Base-by-base conservation (phyloP, 2,797 vertebrate species). In the Lacerta bilineata region DNA sequence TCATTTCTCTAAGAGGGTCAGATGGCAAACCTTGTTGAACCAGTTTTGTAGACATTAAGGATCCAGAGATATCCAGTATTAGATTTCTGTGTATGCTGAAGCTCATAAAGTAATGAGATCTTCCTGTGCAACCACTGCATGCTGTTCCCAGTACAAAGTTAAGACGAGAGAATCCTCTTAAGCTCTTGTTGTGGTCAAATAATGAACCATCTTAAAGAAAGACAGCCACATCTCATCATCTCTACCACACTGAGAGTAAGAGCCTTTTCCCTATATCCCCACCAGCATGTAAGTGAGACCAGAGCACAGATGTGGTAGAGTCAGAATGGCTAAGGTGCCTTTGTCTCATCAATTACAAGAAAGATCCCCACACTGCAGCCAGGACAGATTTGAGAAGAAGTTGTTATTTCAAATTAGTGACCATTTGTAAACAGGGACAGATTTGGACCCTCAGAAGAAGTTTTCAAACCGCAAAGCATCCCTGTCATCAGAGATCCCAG, bases 1-100 rank as follows among this genome's bases (percentile, higher is more conserved):
- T 87, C 39, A 87, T 72, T 75, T 82, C 20, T 27, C 33, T 71
- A 41, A 46, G 78, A 80, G 74, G 33, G 66, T 71, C 23, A 55
- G 23, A 71, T 68, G 20, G 18, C 66, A 87, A 75, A 66, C 23
- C 55, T 75, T 39, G 55, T 2, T 27, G 43, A 82, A 75, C 36
- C 55, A 87, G 39, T 43, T 82, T 87, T 82, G 71, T 75, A 66
- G 11, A 46, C n/a, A 66, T 23, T 13, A 39, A 64, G 71, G 59
- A 75, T 66, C 8, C 29, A 33, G 36, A 64, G 55, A 64, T 36
- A n/a, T 41, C 36, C 50, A 84, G 8, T 23, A 36, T 83, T 50
- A 10, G 33, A 69, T 79, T 78, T 81, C 17, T 80, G 27, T 43
- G 9, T 4, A 8, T 43, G 36, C 11, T 61, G 36, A 27, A 87